Evolutionary conservation across 1,140 invertebrate genomes (phyloP).

Genomic region (Glossosoma conforme): DNA sequence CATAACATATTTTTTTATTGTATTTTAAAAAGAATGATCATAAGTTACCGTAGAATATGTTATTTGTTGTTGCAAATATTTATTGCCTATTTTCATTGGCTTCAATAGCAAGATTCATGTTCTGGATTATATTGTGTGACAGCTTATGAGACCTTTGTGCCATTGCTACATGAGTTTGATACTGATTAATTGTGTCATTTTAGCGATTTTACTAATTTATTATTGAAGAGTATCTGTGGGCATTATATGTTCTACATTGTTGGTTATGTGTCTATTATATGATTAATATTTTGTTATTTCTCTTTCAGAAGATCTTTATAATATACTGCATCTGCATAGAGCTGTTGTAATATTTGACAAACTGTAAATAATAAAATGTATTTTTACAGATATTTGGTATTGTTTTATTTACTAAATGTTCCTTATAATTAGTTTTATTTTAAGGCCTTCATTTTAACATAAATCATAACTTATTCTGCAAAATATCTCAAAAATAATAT

Average conservation of each 20-base stretch:
- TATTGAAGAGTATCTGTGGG: slow-evolving; percentile 22
- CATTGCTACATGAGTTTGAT: slow-evolving; percentile 19
- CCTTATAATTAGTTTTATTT: background rate
- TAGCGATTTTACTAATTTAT: slow-evolving; percentile 28
- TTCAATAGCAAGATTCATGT: background rate
- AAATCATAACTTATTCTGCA: no score
- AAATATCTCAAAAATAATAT: no score
- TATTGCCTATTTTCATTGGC: background rate
- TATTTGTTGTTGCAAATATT: slow-evolving; percentile 1
- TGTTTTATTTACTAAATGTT: slow-evolving; percentile 15
- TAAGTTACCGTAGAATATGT: background rate
- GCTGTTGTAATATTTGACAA: slow-evolving; percentile 32
- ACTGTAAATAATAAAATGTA: slow-evolving; percentile 32
- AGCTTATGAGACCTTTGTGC: slow-evolving; percentile 17
- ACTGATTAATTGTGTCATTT: slow-evolving; percentile 24
- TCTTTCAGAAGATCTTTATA: slow-evolving; percentile 32
- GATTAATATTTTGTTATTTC: slow-evolving; percentile 31
- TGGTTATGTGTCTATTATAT: slow-evolving; percentile 28
- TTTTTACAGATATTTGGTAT: slow-evolving; percentile 31
- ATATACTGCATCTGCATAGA: slow-evolving; percentile 26
- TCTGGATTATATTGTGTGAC: background rate
- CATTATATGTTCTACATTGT: slow-evolving; percentile 24
- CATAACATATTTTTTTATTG: background rate
- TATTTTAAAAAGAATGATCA: background rate
- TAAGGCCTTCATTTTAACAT: no score